phyloP scores from a whole-genome alignment of 2,888 invertebrate genomes.

The Cheilosia vernalis region DNA sequence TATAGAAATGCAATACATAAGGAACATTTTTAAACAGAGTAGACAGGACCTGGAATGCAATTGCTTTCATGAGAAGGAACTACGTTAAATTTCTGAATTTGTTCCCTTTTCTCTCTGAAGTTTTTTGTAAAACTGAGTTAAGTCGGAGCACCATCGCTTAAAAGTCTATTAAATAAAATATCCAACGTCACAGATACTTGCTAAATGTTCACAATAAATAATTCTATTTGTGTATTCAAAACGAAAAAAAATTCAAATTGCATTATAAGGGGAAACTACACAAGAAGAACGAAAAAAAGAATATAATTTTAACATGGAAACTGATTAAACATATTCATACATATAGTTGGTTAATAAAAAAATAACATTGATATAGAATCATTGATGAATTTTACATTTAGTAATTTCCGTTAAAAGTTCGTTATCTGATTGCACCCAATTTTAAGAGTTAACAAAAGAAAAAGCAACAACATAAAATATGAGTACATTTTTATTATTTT shows the following conservation, averaged over 20 bases:
- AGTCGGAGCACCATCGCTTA: too few relatives aligned
- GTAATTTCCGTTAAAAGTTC: background rate
- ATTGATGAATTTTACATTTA: slow-evolving; percentile 8
- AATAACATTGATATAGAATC: slow-evolving; percentile 36
- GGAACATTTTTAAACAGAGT: too few relatives aligned
- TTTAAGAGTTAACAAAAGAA: slow-evolving; percentile 15
- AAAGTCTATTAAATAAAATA: background rate
- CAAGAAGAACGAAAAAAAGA: background rate
- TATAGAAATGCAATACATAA: too few relatives aligned
- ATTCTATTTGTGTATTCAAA: slow-evolving; percentile 12
- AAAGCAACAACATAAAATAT: slow-evolving; percentile 2
- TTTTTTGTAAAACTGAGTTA: too few relatives aligned
- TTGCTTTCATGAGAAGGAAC: too few relatives aligned
- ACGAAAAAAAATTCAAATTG: slow-evolving; percentile 6
- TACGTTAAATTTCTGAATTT: too few relatives aligned
- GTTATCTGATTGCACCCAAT: slow-evolving; percentile 16
- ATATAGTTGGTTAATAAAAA: slow-evolving; percentile 49
- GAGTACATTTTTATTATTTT: slow-evolving; percentile 21
- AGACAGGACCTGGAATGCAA: too few relatives aligned
- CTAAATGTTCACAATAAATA: background rate
- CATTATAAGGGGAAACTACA: background rate
- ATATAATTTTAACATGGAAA: slow-evolving; percentile 25
- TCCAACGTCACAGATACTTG: background rate
- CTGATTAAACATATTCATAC: slow-evolving; percentile 15
- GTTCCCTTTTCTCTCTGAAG: too few relatives aligned